These are phyloP conservation scores for Leptinotarsa peninsularis DNA, from an alignment of 2,888 invertebrate genomes.

Conservation along the genomic window DNA sequence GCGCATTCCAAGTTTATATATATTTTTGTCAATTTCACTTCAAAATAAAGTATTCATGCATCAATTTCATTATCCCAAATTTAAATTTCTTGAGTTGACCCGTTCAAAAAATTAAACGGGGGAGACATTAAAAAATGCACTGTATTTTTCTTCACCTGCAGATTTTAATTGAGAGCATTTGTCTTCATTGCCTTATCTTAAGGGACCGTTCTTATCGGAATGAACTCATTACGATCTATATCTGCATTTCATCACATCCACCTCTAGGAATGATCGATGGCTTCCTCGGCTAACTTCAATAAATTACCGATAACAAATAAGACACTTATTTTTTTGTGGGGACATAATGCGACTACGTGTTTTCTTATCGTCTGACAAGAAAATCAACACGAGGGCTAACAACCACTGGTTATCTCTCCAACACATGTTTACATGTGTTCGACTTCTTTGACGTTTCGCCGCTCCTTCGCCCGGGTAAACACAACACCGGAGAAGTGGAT, in stretches of 20 bases:
- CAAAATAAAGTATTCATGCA: too few species aligned
- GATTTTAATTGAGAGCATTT: too few species aligned
- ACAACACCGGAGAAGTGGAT: constrained; percentile 43
- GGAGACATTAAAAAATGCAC: too few species aligned
- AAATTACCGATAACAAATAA: constrained; percentile 40
- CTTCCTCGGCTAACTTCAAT: constrained; percentile 45
- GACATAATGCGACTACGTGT: constrained; percentile 45
- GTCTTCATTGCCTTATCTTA: too few species aligned
- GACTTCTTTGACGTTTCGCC: constrained; percentile 45
- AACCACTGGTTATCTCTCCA: constrained; percentile 55
- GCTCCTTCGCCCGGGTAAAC: constrained; percentile 45
- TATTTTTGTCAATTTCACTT: too few species aligned
- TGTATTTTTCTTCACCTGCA: too few species aligned
- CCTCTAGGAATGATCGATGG: constrained; percentile 38
- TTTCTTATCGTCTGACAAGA: constrained; percentile 48
- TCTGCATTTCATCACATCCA: constrained; percentile 5
- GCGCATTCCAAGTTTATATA: too few species aligned
- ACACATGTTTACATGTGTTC: constrained; percentile 56
- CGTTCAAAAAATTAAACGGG: too few species aligned
- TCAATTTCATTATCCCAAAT: too few species aligned
- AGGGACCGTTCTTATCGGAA: too few species aligned
- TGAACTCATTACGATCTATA: background rate
- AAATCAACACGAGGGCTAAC: constrained; percentile 51
- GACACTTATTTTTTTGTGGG: constrained; percentile 43
- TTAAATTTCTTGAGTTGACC: too few species aligned